These are phyloP conservation scores for Cacajao melanocephalus DNA, from an alignment of 2,797 vertebrate genomes.

Conservation along the genomic window DNA sequence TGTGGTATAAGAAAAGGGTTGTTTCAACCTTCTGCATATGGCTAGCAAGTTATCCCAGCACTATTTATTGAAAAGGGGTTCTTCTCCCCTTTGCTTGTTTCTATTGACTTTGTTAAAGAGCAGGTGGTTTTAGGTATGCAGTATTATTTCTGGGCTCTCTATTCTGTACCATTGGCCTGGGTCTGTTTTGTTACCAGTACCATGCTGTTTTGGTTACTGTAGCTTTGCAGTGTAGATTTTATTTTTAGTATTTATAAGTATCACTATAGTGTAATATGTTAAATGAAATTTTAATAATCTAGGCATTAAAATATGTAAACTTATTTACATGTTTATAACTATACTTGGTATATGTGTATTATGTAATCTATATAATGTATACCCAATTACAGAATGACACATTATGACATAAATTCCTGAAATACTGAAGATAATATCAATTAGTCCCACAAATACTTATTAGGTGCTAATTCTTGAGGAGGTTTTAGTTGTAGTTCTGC, in stretches of 20 bases:
- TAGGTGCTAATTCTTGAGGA: neutral
- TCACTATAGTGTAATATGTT: neutral
- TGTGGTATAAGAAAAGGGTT: neutral
- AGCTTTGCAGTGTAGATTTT: neutral
- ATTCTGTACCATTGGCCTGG: neutral
- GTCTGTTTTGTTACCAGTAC: neutral
- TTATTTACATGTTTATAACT: neutral
- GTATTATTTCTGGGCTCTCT: neutral
- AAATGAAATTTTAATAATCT: neutral
- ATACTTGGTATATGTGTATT: neutral
- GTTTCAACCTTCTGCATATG: neutral
- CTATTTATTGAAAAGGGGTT: neutral
- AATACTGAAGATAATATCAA: neutral
- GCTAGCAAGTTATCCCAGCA: neutral
- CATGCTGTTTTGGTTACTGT: neutral
- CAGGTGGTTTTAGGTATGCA: neutral
- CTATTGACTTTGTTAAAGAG: neutral
- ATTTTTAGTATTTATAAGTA: neutral
- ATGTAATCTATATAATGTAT: neutral
- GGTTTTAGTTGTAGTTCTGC: neutral
- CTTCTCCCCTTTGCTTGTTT: neutral
- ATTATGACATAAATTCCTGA: neutral
- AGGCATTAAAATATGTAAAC: neutral
- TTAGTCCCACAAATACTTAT: neutral
- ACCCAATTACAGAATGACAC: neutral